Percentiles rank a stretch among this genome's conserved stretches.
phyloP scores from a whole-genome alignment of 2,888 invertebrate species.

The Carcina quercana region DNA sequence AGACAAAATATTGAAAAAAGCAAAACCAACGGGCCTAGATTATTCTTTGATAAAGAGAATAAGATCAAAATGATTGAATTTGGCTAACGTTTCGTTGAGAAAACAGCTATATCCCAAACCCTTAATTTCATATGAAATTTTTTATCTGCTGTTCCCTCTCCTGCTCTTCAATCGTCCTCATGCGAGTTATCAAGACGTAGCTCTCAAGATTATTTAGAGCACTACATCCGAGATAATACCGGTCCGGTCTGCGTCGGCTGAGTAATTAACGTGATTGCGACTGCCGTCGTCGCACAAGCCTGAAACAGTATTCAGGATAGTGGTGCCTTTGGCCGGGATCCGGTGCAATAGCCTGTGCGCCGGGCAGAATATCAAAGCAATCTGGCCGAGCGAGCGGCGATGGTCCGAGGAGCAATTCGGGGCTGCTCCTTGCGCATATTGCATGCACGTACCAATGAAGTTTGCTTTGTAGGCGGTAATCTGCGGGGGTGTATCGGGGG shows the following conservation, averaged over 20 bases:
- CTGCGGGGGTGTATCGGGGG: conserved; percentile 63
- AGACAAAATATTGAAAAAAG: too few relatives aligned
- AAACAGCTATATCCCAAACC: too few relatives aligned
- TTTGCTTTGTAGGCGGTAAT: conserved; percentile 75
- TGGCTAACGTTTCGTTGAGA: too few relatives aligned
- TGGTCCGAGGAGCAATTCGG: conserved; percentile 60
- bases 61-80: too few relatives aligned
- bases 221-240: conserved; percentile 21
- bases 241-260: conserved; percentile 25
- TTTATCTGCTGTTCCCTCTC: too few relatives aligned
- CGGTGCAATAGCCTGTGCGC: conserved; percentile 46
- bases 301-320: conserved; percentile 34
- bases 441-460: conserved; percentile 74
- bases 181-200: neutral
- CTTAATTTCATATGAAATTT: too few relatives aligned
- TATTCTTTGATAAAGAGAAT: too few relatives aligned
- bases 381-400: conserved; percentile 40
- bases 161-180: too few relatives aligned
- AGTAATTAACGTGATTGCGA: conserved; percentile 58
- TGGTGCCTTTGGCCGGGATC: conserved; percentile 44
- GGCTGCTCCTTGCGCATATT: conserved; percentile 70
- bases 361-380: conserved; percentile 64
- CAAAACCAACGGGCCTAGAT: too few relatives aligned
- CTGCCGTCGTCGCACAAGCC: conserved; percentile 21
- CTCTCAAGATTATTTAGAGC: conserved; percentile 6